Evolutionary conservation across 2,113 vertebrate species (phyloP).

Genomic region (Elachura formosa): DNA sequence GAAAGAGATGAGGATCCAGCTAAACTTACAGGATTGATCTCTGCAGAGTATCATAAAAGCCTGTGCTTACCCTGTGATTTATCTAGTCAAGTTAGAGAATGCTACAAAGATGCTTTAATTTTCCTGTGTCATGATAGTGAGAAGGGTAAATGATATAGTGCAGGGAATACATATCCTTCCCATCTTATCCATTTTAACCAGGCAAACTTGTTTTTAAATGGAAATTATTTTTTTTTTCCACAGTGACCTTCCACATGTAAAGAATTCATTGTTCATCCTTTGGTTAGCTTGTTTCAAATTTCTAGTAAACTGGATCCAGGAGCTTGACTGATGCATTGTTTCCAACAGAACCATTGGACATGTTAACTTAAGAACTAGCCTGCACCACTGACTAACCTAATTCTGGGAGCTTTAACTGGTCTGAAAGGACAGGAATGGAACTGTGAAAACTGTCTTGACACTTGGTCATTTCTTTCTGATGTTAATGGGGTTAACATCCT

Average conservation of each 20-base stretch:
- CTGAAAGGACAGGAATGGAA: constrained; percentile 1
- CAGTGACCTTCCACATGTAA: neutral
- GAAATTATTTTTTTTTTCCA: neutral
- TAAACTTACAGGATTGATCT: neutral
- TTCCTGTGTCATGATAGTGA: neutral
- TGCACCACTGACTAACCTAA: constrained; percentile 29
- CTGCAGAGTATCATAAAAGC: neutral
- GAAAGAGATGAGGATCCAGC: neutral
- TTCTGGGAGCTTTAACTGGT: constrained; percentile 6
- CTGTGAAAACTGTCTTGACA: constrained; percentile 49
- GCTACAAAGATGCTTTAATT: neutral
- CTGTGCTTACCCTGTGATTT: neutral
- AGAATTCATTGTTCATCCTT: neutral
- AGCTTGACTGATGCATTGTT: neutral
- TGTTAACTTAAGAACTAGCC: neutral
- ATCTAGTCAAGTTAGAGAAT: neutral
- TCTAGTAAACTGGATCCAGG: neutral
- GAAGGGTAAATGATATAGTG: neutral
- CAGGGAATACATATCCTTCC: neutral
- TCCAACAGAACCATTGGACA: neutral
- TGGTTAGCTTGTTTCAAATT: neutral
- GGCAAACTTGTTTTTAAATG: neutral
- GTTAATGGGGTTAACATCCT: constrained; percentile 39
- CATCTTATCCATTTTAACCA: neutral
- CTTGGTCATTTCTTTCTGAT: constrained; percentile 44